phyloP scores from a whole-genome alignment of 2,113 vertebrate genomes.

The Phalacrocorax aristotelis region DNA sequence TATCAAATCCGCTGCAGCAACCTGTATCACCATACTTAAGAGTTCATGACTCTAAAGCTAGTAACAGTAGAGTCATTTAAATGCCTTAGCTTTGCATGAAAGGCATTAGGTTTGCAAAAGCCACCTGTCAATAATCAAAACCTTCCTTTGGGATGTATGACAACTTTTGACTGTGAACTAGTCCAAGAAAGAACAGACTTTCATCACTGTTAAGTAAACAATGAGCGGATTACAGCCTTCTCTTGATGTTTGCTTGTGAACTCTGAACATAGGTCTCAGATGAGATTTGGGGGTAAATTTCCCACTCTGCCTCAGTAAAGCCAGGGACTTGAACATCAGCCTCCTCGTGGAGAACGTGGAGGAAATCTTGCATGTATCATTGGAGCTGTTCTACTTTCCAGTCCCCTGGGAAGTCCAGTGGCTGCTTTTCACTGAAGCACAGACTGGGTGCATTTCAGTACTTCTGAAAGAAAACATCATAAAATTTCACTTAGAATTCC shows the following conservation, averaged over 20 bases:
- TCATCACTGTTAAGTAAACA: not conserved
- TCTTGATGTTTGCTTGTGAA: not conserved
- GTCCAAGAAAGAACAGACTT: not conserved
- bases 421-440: not conserved
- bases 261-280: accelerated
- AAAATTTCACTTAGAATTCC: not conserved
- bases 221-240: not conserved
- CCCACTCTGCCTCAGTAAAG: not conserved
- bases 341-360: not conserved
- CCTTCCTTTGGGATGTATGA: not conserved
- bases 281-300: not conserved
- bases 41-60: not conserved
- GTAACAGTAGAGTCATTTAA: not conserved
- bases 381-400: not conserved
- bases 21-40: not conserved
- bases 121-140: not conserved
- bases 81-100: not conserved
- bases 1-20: not conserved
- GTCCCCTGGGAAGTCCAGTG: not conserved
- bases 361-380: not conserved
- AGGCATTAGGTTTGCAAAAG: not conserved
- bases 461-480: not conserved
- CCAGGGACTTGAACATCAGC: not conserved
- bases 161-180: not conserved
- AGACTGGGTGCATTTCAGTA: not conserved